phyloP scores from a whole-genome alignment of 37 sponge, comb jelly and placozoan genomes.

The Cliona cf. orientalis region DNA sequence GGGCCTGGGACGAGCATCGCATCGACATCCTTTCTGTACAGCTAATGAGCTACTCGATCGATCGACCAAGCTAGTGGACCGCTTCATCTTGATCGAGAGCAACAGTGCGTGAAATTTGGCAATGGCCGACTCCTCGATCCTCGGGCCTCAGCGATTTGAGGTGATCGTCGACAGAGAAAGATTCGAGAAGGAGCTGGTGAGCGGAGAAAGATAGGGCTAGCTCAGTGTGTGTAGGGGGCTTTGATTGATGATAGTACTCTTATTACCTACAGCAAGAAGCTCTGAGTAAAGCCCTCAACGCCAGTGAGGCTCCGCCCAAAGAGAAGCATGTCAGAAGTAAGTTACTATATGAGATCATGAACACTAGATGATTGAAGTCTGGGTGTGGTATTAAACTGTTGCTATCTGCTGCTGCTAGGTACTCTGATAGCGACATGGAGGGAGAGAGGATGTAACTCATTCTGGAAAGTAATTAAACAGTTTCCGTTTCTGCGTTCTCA shows the following conservation, averaged over 20 bases:
- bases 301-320: slow-evolving; percentile 75
- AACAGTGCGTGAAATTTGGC: too few species aligned
- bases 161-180: slow-evolving; percentile 65
- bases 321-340: slow-evolving; percentile 92
- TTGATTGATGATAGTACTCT: background rate
- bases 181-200: slow-evolving; percentile 87
- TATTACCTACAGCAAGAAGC: slow-evolving; percentile 54
- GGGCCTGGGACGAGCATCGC: too few species aligned
- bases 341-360: background rate
- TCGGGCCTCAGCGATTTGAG: slow-evolving; percentile 49
- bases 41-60: too few species aligned
- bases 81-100: too few species aligned
- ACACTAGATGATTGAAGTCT: background rate
- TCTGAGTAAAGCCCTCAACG: slow-evolving; percentile 72
- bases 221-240: background rate
- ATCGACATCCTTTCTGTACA: too few species aligned
- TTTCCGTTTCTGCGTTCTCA: slow-evolving; percentile 45
- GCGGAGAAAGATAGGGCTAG: too few species aligned
- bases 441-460: slow-evolving; percentile 75
- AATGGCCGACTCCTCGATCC: too few species aligned
- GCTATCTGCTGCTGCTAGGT: slow-evolving; percentile 6
- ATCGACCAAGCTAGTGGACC: too few species aligned
- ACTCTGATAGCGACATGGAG: slow-evolving; percentile 84
- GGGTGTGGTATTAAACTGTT: too few species aligned
- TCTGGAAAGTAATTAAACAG: slow-evolving; percentile 73